Evolutionary conservation across 2,888 invertebrate genomes (phyloP), one percentile per base, ranked within the genome.

Genomic region (Sinhomidia bicolor): DNA sequence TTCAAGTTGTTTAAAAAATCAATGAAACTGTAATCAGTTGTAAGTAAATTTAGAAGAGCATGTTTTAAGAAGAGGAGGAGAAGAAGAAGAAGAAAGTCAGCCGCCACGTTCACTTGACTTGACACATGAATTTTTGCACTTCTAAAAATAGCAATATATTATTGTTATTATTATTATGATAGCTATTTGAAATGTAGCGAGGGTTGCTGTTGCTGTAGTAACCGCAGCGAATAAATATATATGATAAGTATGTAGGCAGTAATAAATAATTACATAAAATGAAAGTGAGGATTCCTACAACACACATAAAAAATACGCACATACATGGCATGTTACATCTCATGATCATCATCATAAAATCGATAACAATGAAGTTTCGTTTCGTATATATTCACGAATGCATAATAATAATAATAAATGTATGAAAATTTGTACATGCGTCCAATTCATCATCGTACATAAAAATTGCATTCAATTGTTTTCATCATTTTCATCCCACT

Each of bases 271-370:
- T 83, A 68, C 74, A 60, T 84, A 44, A 76, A 84, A 84, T 84
- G 84, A 84, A 84, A 84, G 84, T 84, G 76, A 54, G 20, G 32
- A 76, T 84, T 76, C 60, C 76, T 41, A 51, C 60, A 74, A 84
- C 83, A 84, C 74, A 84, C 47, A 80, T 60, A n/a, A n/a, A n/a
- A n/a, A n/a, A n/a, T n/a, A n/a, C n/a, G n/a, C n/a, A n/a, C 10
- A 17, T 23, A 51, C 23, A 44, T 60, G 32, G 32, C 78, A 54
- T 78, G 32, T 60, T 36, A 80, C 60, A 80, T 23, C 80, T 57
- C 79, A 32, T 74, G n/a, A n/a, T n/a, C n/a, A n/a, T n/a, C n/a
- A n/a, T n/a, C n/a, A n/a, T n/a, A 57, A 71, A 83, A 74, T 57
- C 74, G 51, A 82, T 68, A 68, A 47, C 14, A 51, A 51, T 23